Conservation (phyloP, 2,797 vertebrate genomes). For the Ispidina lecontei region DNA sequence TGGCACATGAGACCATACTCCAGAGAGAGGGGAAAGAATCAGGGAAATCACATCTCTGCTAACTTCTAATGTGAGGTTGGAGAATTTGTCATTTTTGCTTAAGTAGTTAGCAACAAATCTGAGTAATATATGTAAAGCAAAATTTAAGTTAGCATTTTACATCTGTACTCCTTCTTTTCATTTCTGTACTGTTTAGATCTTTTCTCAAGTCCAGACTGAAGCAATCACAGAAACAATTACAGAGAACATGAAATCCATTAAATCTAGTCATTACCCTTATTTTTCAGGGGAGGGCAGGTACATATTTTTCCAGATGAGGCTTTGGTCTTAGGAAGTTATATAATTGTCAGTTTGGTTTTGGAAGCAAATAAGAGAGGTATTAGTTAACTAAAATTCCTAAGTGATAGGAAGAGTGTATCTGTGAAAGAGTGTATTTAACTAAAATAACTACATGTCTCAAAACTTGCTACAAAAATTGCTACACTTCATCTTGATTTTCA, state of each 20-base stretch:
- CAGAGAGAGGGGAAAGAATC: neutral
- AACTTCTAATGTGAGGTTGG: neutral
- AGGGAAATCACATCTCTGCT: neutral
- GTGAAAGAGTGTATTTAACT: neutral
- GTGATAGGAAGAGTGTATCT: neutral
- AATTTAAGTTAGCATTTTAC: neutral
- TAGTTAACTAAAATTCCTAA: neutral
- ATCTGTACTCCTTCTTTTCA: neutral
- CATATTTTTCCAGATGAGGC: neutral
- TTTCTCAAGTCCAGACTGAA: neutral
- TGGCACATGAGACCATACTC: neutral
- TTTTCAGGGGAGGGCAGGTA: neutral
- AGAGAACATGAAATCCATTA: neutral
- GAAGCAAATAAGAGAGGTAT: neutral
- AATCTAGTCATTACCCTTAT: neutral
- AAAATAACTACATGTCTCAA: neutral
- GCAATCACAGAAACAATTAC: neutral
- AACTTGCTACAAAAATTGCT: neutral
- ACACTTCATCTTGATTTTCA: neutral
- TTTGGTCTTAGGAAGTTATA: neutral
- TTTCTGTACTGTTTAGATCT: neutral
- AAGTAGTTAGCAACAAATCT: neutral
- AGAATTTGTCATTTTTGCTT: neutral
- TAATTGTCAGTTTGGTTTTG: neutral
- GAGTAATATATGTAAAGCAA: neutral